These are phyloP conservation scores for Eumacrocentrus americanus DNA, from an alignment of 2,888 invertebrate genomes.

Conservation along the genomic window DNA sequence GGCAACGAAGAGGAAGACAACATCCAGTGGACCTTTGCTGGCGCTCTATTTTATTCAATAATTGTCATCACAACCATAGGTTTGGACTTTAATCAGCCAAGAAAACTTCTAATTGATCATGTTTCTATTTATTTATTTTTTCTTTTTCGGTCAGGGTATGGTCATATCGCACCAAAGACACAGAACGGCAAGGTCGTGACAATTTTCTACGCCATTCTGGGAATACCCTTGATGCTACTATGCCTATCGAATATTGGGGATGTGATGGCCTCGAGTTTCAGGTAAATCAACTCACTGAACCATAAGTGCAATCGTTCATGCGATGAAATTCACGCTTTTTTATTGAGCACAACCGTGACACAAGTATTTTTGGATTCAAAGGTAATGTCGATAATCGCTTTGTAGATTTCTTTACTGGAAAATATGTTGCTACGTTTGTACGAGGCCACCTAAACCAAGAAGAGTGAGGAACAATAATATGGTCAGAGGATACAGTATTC, in stretches of 20 bases:
- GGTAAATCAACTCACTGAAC: constrained; percentile 58
- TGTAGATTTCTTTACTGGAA: constrained; percentile 88
- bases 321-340: neutral
- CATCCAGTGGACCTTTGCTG: constrained; percentile 84
- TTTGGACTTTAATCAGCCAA: constrained; percentile 61
- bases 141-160: constrained; percentile 82
- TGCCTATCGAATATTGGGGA: constrained; percentile 94
- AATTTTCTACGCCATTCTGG: constrained; percentile 94
- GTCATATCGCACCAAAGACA: constrained; percentile 94
- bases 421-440: constrained; percentile 89
- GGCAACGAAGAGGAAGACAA: constrained; percentile 72
- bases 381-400: constrained; percentile 12
- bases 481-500: constrained; percentile 55
- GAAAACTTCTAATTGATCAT: neutral
- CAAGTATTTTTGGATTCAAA: neutral
- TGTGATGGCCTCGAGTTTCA: constrained; percentile 91
- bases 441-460: constrained; percentile 73
- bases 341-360: neutral
- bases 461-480: constrained; percentile 49
- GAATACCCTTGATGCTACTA: constrained; percentile 92
- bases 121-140: neutral
- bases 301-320: constrained; percentile 11
- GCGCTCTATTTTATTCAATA: constrained; percentile 92
- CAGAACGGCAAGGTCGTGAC: constrained; percentile 93
- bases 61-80: constrained; percentile 96